Percentiles rank a stretch among this genome's conserved stretches.
Evolutionary conservation across 2,113 vertebrate genomes (phyloP).

Genomic region (Nettapus auritus): DNA sequence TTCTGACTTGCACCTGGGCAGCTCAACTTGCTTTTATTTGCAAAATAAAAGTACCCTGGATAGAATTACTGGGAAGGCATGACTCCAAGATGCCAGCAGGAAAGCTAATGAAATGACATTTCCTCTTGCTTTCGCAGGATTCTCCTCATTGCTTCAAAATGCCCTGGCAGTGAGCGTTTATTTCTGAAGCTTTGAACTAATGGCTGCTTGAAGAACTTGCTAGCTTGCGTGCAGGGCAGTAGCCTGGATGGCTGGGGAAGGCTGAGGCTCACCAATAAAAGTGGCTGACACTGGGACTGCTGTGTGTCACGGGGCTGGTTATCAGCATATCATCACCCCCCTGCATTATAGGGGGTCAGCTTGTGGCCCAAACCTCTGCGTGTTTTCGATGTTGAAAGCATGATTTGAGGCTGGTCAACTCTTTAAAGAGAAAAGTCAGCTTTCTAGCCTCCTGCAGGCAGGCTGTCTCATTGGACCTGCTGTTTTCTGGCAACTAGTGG

Average conservation of each 20-base stretch:
- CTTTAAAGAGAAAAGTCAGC: not conserved
- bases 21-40: not conserved
- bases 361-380: not conserved
- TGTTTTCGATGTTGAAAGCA: fast-evolving
- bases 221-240: not conserved
- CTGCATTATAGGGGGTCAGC: not conserved
- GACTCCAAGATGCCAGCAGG: not conserved
- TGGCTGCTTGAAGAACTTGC: not conserved
- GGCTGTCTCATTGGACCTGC: fast-evolving
- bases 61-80: not conserved
- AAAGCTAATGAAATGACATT: not conserved
- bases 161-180: fast-evolving
- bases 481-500: not conserved
- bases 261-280: not conserved
- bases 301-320: fast-evolving
- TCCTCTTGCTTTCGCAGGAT: not conserved
- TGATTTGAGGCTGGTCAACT: not conserved
- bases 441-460: not conserved
- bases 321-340: fast-evolving
- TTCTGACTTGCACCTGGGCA: not conserved
- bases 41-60: not conserved
- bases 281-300: not conserved
- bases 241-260: not conserved
- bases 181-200: not conserved
- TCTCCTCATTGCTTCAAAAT: not conserved